Conservation (phyloP, 2,113 vertebrate species). For the Fukomys damarensis region DNA sequence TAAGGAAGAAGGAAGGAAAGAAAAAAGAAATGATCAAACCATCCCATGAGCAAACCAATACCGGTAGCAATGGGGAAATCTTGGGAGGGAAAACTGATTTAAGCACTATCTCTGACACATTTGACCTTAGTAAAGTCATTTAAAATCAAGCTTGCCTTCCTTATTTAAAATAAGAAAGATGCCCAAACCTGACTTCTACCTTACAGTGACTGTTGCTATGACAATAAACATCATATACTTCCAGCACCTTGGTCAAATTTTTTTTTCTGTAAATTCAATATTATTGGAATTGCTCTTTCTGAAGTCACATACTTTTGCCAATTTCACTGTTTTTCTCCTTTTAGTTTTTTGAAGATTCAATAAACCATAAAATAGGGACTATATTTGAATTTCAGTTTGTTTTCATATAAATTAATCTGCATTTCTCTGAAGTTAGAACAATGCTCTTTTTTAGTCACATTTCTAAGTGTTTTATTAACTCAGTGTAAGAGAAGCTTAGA, state of each 20-base stretch:
- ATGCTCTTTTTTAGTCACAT: conserved; percentile 29
- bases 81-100: conserved; percentile 34
- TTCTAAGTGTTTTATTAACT: conserved; percentile 40
- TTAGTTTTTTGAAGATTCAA: conserved; percentile 10
- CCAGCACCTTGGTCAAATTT: conserved; percentile 20
- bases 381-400: conserved; percentile 45
- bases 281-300: conserved; percentile 57
- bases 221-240: conserved; percentile 43
- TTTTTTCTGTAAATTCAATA: conserved; percentile 54
- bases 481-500: conserved; percentile 53
- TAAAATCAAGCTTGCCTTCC: conserved; percentile 17
- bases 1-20: accelerated
- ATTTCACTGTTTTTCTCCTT: conserved; percentile 35
- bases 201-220: conserved; percentile 19
- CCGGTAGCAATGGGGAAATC: background rate
- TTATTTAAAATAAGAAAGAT: conserved; percentile 56
- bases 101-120: conserved; percentile 17
- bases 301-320: conserved; percentile 31
- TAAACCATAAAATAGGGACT: conserved; percentile 50
- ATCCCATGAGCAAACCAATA: background rate
- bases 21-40: background rate
- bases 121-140: conserved; percentile 54
- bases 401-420: conserved; percentile 53
- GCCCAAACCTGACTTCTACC: conserved; percentile 27
- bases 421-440: conserved; percentile 50